Percentiles rank a stretch among this genome's conserved stretches.
Conservation (phyloP, 2,888 invertebrate genomes). For the Yponomeuta sedellus region DNA sequence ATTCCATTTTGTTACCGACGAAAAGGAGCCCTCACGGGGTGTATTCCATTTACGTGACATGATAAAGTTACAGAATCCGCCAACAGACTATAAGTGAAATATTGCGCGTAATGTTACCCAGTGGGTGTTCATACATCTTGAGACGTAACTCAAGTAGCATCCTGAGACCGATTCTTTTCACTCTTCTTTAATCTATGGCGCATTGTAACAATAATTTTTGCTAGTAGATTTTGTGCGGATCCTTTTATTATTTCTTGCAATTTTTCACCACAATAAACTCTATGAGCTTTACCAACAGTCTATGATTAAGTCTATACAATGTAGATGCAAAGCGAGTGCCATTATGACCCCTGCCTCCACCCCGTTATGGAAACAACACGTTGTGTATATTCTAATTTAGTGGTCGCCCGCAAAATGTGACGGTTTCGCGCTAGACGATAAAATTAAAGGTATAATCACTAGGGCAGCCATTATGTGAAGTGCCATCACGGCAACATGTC, state of each 20-base stretch:
- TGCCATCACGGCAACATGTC: slow-evolving; percentile 49
- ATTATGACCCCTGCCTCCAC: neutral
- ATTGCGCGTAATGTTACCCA: neutral
- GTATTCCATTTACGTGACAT: slow-evolving; percentile 8
- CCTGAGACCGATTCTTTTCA: neutral
- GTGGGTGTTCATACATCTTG: neutral
- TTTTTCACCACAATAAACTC: neutral
- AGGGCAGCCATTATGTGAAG: slow-evolving; percentile 35
- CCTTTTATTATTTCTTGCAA: neutral
- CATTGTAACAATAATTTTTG: neutral
- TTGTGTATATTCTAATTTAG: neutral
- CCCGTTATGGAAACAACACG: neutral
- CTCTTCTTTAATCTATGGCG: neutral
- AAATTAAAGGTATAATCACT: slow-evolving; percentile 14
- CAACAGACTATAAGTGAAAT: neutral
- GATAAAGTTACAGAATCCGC: neutral
- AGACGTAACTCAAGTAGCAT: neutral
- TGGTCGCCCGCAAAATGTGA: neutral
- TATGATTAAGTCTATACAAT: neutral
- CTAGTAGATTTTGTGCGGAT: neutral
- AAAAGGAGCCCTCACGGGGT: slow-evolving; percentile 1
- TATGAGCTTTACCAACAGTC: neutral
- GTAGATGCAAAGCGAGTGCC: neutral
- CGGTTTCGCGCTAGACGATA: slow-evolving; percentile 2
- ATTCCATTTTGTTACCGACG: neutral